phyloP scores from a whole-genome alignment of 2,888 invertebrate genomes.

The Caenorhabditis sinica region DNA sequence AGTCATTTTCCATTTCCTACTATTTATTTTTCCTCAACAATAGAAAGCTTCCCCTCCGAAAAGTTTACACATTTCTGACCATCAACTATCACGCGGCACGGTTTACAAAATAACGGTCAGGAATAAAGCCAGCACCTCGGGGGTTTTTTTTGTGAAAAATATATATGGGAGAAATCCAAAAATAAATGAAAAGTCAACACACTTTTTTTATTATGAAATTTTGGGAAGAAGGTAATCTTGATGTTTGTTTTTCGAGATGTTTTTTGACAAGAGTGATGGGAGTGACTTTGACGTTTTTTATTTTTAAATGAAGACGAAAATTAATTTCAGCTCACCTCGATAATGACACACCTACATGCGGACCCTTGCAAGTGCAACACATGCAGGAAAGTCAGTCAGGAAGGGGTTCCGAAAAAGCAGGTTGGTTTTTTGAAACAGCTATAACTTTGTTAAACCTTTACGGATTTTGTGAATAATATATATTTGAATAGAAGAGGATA shows the following conservation, averaged over 20 bases:
- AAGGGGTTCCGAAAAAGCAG: constrained; percentile 8
- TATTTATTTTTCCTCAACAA: neutral
- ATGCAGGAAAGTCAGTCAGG: constrained; percentile 43
- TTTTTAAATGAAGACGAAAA: neutral
- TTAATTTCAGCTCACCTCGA: constrained; percentile 68
- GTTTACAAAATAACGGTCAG: neutral
- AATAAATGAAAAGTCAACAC: constrained; percentile 13
- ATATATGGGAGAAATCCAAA: constrained; percentile 3
- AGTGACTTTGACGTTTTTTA: neutral
- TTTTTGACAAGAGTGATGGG: neutral
- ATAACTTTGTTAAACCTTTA: too few relatives aligned
- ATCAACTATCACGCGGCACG: neutral
- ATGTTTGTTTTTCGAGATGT: neutral
- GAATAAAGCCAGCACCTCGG: neutral
- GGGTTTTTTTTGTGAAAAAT: neutral
- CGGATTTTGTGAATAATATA: too few relatives aligned
- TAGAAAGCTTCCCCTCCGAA: neutral
- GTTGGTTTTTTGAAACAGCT: constrained; percentile 6
- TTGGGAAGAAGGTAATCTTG: neutral
- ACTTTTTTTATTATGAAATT: neutral
- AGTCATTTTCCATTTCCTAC: too few relatives aligned
- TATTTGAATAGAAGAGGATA: too few relatives aligned
- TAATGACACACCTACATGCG: constrained; percentile 66
- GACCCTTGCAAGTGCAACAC: constrained; percentile 57
- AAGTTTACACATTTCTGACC: constrained; percentile 39